These are phyloP conservation scores for Brachionus rubens DNA, from an alignment of 1,140 invertebrate genomes.

Conservation along the genomic window DNA sequence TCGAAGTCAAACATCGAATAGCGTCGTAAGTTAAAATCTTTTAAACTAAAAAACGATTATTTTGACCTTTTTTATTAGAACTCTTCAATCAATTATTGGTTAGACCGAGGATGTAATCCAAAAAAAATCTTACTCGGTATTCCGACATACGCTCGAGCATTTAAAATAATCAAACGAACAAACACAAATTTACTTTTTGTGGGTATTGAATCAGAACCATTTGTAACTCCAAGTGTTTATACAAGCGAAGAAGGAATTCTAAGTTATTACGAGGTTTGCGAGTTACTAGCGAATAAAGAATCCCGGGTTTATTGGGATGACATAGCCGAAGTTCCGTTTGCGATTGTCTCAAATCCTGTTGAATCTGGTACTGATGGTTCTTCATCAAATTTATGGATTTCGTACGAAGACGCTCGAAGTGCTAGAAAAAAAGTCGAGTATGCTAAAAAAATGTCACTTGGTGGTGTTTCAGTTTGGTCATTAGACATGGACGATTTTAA, in stretches of 20 bases:
- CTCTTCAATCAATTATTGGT: conserved; percentile 70
- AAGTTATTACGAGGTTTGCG: conserved; percentile 57
- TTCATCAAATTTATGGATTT: conserved; percentile 28
- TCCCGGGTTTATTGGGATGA: conserved; percentile 44
- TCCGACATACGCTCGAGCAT: conserved; percentile 76
- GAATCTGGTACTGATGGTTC: neutral
- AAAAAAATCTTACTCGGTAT: conserved; percentile 92
- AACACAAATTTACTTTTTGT: conserved; percentile 26
- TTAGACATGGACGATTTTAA: conserved; percentile 93
- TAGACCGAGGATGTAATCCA: conserved; percentile 81
- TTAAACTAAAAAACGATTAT: neutral
- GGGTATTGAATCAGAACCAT: conserved; percentile 44
- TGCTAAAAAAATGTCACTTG: conserved; percentile 81
- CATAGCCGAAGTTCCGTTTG: conserved; percentile 20
- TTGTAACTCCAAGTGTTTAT: conserved; percentile 48
- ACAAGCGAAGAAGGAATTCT: conserved; percentile 52
- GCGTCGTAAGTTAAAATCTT: neutral
- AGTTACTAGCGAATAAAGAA: conserved; percentile 49
- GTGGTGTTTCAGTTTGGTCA: conserved; percentile 93
- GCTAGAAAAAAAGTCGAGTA: conserved; percentile 68
- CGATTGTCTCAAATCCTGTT: conserved; percentile 15
- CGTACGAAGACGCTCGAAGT: conserved; percentile 42
- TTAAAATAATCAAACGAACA: conserved; percentile 7
- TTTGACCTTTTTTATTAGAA: conserved; percentile 7
- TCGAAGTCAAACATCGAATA: conserved; percentile 12